phyloP scores from a whole-genome alignment of 2,797 vertebrate genomes.

The Microchirus variegatus region DNA sequence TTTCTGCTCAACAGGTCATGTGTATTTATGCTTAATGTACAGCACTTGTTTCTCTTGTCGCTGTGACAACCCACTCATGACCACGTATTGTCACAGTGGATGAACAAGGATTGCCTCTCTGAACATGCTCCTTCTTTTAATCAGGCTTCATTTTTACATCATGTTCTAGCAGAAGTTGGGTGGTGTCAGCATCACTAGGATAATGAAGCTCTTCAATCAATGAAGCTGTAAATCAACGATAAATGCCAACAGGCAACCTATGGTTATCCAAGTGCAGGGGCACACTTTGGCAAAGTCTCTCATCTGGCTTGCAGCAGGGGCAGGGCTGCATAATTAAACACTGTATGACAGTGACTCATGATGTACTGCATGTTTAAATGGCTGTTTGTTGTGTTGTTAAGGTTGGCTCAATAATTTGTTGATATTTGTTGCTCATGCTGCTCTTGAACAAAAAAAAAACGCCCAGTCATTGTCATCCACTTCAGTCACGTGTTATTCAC shows the following conservation, averaged over 20 bases:
- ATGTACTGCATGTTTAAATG: slow-evolving; percentile 15
- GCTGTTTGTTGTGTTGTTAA: slow-evolving; percentile 31
- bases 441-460: background rate
- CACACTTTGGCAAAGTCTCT: slow-evolving; percentile 11
- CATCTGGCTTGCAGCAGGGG: slow-evolving; percentile 28
- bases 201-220: slow-evolving; percentile 36
- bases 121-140: background rate
- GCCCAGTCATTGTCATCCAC: slow-evolving; percentile 7
- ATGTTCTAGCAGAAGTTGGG: background rate
- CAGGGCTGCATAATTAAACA: slow-evolving; percentile 16
- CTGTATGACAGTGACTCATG: slow-evolving; percentile 18
- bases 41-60: slow-evolving; percentile 35
- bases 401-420: slow-evolving; percentile 5
- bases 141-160: slow-evolving; percentile 9
- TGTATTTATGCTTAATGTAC: slow-evolving; percentile 24
- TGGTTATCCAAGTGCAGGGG: slow-evolving; percentile 33
- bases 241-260: slow-evolving; percentile 33
- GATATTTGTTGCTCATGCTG: background rate
- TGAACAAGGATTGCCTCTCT: slow-evolving; percentile 21
- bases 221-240: slow-evolving; percentile 33
- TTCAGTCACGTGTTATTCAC: too few species aligned
- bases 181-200: slow-evolving; percentile 9
- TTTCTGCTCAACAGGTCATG: slow-evolving; percentile 18
- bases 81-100: slow-evolving; percentile 35
- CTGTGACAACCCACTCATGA: slow-evolving; percentile 39